Base-by-base conservation (phyloP, 2,113 vertebrate species). In the Eulacestoma nigropectus region DNA sequence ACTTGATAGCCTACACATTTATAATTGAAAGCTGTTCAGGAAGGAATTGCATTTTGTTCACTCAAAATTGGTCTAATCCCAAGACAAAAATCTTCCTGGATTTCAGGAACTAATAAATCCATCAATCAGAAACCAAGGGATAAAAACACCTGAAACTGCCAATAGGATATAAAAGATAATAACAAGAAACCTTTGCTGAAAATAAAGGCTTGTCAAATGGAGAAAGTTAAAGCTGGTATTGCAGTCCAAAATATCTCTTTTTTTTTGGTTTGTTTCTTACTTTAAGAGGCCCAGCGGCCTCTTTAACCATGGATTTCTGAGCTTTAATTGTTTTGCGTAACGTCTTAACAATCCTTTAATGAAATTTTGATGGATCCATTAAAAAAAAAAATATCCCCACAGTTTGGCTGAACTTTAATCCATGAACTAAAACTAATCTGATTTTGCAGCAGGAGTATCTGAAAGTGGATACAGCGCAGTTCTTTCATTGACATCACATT, bases 401-500 rank as follows among this genome's bases (percentile, higher is more conserved):
- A 53, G 21, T 60, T 80, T 77, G 53, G 21, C 47, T 6, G 7
- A 70, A 77, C 94, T 96, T 90, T 93, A 88, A 90, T 87, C 30
- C 39, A 33, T 30, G 44, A 89, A 41, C 47, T 89, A 65, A 96
- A 95, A 57, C 35, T 33, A 52, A 68, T 60, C 81, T 95, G 87
- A 78, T 72, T 89, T 79, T 91, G 46, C 69, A 93, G 73, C 49
- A 91, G 57, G 41, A 82, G 10, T 68, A 32, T 93, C 74, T 96
- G 49, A n/a, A 83, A 72, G 90, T 78, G 88, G 83, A 89, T 63
- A 81, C 13, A 90, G 64, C 32, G 8, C 25, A 85, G 76, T 72
- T 94, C 91, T 96, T 98, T 96, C 96, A 87, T 65, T 95, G 95
- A 84, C 67, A 82, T 50, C 88, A 62, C 56, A 59, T 86, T 87